Evolutionary conservation across 2,888 invertebrate genomes (phyloP).

Genomic region (Coecobrya sp.): DNA sequence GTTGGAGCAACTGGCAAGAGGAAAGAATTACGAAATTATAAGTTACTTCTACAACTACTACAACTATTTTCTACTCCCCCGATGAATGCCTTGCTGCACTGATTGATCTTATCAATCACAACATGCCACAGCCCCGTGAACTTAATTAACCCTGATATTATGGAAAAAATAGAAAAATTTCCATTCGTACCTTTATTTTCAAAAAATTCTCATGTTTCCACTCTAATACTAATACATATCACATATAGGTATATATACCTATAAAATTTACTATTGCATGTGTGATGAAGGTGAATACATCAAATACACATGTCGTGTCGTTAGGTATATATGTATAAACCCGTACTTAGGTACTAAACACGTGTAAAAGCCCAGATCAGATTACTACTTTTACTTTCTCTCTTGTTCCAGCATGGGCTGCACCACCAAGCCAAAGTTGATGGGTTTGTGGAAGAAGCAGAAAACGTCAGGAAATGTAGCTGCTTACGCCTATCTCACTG

Average conservation of each 20-base stretch:
- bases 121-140: not conserved
- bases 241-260: too few relatives aligned
- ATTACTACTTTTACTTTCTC: conserved; percentile 10
- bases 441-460: conserved; percentile 94
- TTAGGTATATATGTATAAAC: too few relatives aligned
- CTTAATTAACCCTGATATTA: conserved; percentile 4
- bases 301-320: too few relatives aligned
- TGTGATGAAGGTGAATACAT: too few relatives aligned
- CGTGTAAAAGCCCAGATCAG: too few relatives aligned
- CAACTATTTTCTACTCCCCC: not conserved
- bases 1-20: not conserved
- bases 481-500: conserved; percentile 90
- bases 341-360: too few relatives aligned
- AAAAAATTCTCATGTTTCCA: too few relatives aligned
- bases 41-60: not conserved
- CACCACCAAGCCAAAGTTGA: conserved; percentile 93
- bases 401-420: conserved; percentile 90
- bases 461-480: conserved; percentile 92
- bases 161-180: too few relatives aligned
- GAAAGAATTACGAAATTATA: not conserved
- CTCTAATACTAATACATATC: too few relatives aligned
- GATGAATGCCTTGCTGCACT: conserved; percentile 25
- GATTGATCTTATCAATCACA: conserved; percentile 66
- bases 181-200: not conserved
- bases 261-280: too few relatives aligned